These are phyloP conservation scores for Periplaneta americana DNA, from an alignment of 1,140 invertebrate genomes.

Conservation along the genomic window DNA sequence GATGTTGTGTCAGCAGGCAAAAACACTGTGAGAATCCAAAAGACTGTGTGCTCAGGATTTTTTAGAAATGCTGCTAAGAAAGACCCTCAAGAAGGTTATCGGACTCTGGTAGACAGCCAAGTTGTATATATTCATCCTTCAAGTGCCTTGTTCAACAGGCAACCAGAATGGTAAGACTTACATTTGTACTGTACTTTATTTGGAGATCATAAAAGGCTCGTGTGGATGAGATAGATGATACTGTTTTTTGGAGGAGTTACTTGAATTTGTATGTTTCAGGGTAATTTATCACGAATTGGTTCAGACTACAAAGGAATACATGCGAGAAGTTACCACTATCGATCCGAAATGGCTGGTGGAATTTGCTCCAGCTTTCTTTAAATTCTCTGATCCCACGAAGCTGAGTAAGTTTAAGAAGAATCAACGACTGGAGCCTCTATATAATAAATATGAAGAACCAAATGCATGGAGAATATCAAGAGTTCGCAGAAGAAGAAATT, in stretches of 20 bases:
- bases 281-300: constrained; percentile 99
- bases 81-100: constrained; percentile 98
- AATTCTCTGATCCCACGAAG: constrained; percentile 98
- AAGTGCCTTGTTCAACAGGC: constrained; percentile 93
- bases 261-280: constrained; percentile 50
- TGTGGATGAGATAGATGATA: no score
- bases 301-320: constrained; percentile 99
- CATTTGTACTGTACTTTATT: no score
- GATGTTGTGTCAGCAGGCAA: constrained; percentile 96
- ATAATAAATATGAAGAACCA: constrained; percentile 99
- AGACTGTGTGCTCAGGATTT: constrained; percentile 98
- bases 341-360: constrained; percentile 99
- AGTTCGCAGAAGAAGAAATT: constrained; percentile 84
- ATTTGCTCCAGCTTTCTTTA: constrained; percentile 98
- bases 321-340: constrained; percentile 98
- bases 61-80: constrained; percentile 99
- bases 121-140: constrained; percentile 99
- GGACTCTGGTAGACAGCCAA: constrained; percentile 95
- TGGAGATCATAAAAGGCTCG: no score
- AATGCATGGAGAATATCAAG: constrained; percentile 99
- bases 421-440: constrained; percentile 94
- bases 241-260: neutral
- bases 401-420: constrained; percentile 99
- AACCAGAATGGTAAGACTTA: constrained; percentile 97
- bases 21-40: constrained; percentile 93